Conservation (phyloP, 2,797 vertebrate genomes). For the Enteromius unitaeniatus region DNA sequence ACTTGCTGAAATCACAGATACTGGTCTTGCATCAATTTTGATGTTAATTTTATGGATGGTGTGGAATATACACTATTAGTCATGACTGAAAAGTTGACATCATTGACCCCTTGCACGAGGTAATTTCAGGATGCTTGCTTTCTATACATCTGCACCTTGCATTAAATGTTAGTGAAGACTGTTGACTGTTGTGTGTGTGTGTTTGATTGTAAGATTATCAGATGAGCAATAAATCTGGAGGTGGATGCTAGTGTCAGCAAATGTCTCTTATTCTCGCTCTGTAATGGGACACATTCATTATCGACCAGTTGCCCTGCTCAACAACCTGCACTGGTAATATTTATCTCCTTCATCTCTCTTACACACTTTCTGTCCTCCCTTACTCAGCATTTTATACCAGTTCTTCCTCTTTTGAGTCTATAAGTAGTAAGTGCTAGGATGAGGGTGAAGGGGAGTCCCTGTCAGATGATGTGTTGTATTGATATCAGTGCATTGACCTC, state of each 20-base stretch:
- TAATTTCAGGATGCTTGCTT: neutral
- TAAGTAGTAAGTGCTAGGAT: slow-evolving; percentile 40
- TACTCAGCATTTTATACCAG: slow-evolving; percentile 77
- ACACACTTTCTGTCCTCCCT: slow-evolving; percentile 64
- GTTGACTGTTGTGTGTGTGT: slow-evolving; percentile 15
- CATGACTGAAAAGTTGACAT: neutral
- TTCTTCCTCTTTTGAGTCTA: slow-evolving; percentile 54
- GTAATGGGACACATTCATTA: slow-evolving; percentile 80
- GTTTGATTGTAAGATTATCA: slow-evolving; percentile 52
- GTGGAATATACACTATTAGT: neutral
- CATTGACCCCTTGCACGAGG: neutral
- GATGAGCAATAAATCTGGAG: slow-evolving; percentile 64
- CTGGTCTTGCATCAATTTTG: neutral
- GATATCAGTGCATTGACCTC: slow-evolving; percentile 77
- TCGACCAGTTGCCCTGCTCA: slow-evolving; percentile 71
- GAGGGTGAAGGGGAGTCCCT: slow-evolving; percentile 66
- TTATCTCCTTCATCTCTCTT: slow-evolving; percentile 65
- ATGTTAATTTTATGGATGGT: neutral
- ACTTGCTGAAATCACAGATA: neutral
- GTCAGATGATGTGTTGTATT: slow-evolving; percentile 61
- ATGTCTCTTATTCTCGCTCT: slow-evolving; percentile 59
- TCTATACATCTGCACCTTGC: neutral
- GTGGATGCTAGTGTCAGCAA: slow-evolving; percentile 73
- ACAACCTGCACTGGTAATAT: slow-evolving; percentile 74
- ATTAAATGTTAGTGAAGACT: neutral